phyloP scores from a whole-genome alignment of 2,113 vertebrate genomes.

The Ammodytes marinus region DNA sequence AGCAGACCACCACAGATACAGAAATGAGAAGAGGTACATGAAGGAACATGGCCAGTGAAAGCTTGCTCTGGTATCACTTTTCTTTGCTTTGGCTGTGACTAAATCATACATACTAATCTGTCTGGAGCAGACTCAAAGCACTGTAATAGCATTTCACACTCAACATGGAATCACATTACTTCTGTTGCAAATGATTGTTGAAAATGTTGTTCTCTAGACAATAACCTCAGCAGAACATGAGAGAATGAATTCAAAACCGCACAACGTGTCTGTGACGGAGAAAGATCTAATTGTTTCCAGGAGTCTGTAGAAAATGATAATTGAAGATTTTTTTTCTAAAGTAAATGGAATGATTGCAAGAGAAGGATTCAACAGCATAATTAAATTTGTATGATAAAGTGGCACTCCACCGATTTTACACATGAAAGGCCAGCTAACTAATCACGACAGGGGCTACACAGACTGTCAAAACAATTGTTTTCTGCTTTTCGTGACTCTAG shows the following conservation, averaged over 20 bases:
- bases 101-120: conserved; percentile 58
- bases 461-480: neutral
- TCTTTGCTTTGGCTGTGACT: conserved; percentile 29
- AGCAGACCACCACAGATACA: conserved; percentile 35
- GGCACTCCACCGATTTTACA: neutral
- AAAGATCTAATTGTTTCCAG: conserved; percentile 4
- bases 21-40: conserved; percentile 56
- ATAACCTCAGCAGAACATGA: neutral
- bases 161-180: conserved; percentile 64
- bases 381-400: neutral
- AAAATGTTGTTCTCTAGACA: conserved; percentile 46
- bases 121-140: conserved; percentile 45
- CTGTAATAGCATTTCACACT: conserved; percentile 72
- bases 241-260: neutral
- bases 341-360: neutral
- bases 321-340: neutral
- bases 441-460: neutral
- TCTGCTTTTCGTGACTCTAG: neutral
- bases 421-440: neutral
- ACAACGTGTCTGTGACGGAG: conserved; percentile 9
- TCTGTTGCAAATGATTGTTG: conserved; percentile 57
- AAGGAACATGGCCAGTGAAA: conserved; percentile 29
- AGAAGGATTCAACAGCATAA: neutral
- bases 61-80: conserved; percentile 23
- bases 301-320: neutral